Evolutionary conservation across 1,140 invertebrate species (phyloP).

Genomic region (Conopomorpha cramerella): DNA sequence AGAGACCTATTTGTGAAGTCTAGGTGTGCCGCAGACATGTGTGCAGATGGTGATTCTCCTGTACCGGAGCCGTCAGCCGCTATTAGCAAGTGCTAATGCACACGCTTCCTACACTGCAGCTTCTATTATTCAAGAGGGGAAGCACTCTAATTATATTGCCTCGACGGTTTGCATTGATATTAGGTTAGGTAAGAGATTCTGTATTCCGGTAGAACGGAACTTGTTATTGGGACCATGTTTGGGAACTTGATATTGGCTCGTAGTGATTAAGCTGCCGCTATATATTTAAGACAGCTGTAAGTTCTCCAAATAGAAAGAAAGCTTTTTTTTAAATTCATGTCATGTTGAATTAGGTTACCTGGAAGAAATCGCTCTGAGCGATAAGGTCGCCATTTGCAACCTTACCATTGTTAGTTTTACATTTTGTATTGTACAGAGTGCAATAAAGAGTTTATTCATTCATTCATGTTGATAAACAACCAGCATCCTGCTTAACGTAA

Average conservation of each 20-base stretch:
- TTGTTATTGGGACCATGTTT: background rate
- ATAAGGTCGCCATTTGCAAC: no score
- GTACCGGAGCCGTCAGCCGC: constrained; percentile 1
- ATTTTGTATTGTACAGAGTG: no score
- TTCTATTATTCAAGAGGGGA: constrained; percentile 30
- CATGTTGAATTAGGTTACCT: no score
- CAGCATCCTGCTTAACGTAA: no score
- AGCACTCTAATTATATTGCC: constrained; percentile 22
- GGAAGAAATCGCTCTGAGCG: no score
- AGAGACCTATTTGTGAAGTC: no score
- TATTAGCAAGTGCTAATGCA: constrained; percentile 1
- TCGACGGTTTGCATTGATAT: background rate
- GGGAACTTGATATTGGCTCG: background rate
- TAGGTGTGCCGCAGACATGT: no score
- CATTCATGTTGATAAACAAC: no score
- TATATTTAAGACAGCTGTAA: background rate
- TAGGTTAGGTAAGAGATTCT: background rate
- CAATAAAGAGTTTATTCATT: no score
- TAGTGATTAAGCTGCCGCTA: background rate
- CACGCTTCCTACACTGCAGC: constrained; percentile 23
- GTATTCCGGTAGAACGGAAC: background rate
- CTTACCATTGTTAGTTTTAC: no score
- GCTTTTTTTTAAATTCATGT: no score
- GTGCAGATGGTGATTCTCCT: constrained; percentile 1
- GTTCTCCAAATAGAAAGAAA: constrained; percentile 2